Base-by-base conservation (phyloP, 2,113 vertebrate species). In the Lepisosteus osseus region DNA sequence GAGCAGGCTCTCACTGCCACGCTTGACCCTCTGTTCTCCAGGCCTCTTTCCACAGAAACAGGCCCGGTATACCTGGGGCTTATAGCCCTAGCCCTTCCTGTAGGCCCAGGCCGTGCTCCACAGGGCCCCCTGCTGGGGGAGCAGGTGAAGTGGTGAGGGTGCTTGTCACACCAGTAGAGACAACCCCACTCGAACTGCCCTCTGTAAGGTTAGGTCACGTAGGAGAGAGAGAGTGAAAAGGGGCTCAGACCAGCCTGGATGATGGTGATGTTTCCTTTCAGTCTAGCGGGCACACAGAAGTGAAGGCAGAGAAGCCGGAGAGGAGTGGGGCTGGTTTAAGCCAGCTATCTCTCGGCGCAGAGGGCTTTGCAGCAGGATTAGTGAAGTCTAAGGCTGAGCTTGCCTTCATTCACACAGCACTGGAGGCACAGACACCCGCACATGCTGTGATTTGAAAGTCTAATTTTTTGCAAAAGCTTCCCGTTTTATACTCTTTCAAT, bases 381-480 rank as follows among this genome's bases (percentile, higher is more conserved):
- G 59, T 77, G 71, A 69, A 71, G 64, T n/a, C n/a, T 51, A 1
- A 6, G 47, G 5, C 9, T 9, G 9, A 51, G 47, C 47, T 51
- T 51, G 73, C 69, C 77, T 44, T 67, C 81, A 87, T 84, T 82
- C 85, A 73, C 77, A 79, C 77, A 76, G 3, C 77, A 73, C 78
- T 78, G 69, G 83, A 77, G 67, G 76, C 57, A 55, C 67, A 61
- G 9, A 12, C 54, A 54, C 40, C 63, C 11, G 40, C 56, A 40
- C 69, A 40, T 13, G 62, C 61, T 72, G 71, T 41, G n/a, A 43
- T 81, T 54, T 61, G 13, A 71, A 64, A 56, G 70, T 41, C 13
- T 41, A 61, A 7, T 17, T 14, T 17, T 59, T 40, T 11, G 3
- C 7, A 0, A 8, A 13, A 14, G 14, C 17, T 11, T 67, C 54